Conservation (phyloP, 2,797 vertebrate species). For the Odontamblyopus lacepedii region DNA sequence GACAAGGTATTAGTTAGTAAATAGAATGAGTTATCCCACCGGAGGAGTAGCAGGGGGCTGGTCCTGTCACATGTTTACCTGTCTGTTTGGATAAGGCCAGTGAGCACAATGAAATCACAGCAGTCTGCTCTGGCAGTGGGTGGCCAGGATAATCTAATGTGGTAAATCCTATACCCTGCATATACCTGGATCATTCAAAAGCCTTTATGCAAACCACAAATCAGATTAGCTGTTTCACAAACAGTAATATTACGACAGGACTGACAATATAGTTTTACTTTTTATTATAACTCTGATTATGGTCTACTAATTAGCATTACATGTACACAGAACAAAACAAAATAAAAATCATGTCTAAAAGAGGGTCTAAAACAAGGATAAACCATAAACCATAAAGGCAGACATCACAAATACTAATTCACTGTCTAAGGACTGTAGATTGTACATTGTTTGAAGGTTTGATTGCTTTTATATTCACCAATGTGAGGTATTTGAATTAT, state of each 20-base stretch:
- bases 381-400: too few relatives aligned
- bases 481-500: not conserved
- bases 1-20: slow-evolving; percentile 29
- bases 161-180: slow-evolving; percentile 17
- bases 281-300: not conserved
- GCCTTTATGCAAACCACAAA: slow-evolving; percentile 11
- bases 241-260: not conserved
- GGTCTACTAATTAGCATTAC: not conserved
- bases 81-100: slow-evolving; percentile 49
- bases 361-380: too few relatives aligned
- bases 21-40: slow-evolving; percentile 41
- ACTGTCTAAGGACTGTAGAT: too few relatives aligned
- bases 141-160: slow-evolving; percentile 19
- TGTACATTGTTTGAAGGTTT: too few relatives aligned
- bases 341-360: too few relatives aligned
- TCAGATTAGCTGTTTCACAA: slow-evolving; percentile 6
- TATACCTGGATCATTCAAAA: slow-evolving; percentile 19
- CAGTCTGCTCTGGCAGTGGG: slow-evolving; percentile 26
- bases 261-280: not conserved
- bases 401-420: too few relatives aligned
- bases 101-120: slow-evolving; percentile 8
- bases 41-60: slow-evolving; percentile 17
- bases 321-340: too few relatives aligned
- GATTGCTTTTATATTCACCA: not conserved
- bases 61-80: slow-evolving; percentile 48